A percentile compares a stretch with the other conserved stretches of the same genome.
These are phyloP conservation scores for Chirona hameri DNA, from an alignment of 2,888 invertebrate species.

Conservation along the genomic window DNA sequence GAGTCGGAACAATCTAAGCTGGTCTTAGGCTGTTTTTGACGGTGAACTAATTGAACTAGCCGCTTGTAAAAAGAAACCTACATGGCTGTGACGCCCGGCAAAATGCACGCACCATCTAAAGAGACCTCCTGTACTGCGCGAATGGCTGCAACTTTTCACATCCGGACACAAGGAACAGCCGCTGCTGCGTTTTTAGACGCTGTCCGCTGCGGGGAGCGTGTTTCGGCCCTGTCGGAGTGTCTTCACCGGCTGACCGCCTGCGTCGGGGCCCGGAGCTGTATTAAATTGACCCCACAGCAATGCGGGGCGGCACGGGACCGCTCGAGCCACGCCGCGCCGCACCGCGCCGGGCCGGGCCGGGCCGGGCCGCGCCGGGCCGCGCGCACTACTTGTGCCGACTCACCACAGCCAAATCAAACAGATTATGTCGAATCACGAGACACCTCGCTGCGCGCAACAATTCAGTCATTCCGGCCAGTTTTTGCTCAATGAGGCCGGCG, in stretches of 20 bases:
- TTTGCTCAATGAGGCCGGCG: background rate
- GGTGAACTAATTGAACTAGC: too few relatives aligned
- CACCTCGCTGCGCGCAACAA: conserved; percentile 12
- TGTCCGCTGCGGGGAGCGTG: background rate
- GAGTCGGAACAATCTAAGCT: too few relatives aligned
- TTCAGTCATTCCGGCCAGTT: background rate
- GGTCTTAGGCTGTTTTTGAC: too few relatives aligned
- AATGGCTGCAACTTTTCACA: too few relatives aligned
- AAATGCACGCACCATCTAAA: too few relatives aligned
- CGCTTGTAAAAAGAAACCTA: too few relatives aligned
- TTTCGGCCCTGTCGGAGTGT: background rate
- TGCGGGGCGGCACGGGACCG: too few relatives aligned
- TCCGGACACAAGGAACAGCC: background rate
- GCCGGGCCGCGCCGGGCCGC: background rate
- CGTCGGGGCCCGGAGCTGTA: too few relatives aligned
- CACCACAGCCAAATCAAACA: background rate
- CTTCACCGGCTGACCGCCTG: too few relatives aligned
- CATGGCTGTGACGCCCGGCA: too few relatives aligned
- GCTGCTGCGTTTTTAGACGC: background rate
- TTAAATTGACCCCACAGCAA: too few relatives aligned
- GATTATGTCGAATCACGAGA: conserved; percentile 13
- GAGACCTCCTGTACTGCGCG: too few relatives aligned
- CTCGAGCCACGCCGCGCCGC: background rate
- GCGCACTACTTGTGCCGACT: background rate
- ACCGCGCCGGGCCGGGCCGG: background rate